Base-by-base conservation (phyloP, 2,888 invertebrate genomes). In the Sthenelais limicola region DNA sequence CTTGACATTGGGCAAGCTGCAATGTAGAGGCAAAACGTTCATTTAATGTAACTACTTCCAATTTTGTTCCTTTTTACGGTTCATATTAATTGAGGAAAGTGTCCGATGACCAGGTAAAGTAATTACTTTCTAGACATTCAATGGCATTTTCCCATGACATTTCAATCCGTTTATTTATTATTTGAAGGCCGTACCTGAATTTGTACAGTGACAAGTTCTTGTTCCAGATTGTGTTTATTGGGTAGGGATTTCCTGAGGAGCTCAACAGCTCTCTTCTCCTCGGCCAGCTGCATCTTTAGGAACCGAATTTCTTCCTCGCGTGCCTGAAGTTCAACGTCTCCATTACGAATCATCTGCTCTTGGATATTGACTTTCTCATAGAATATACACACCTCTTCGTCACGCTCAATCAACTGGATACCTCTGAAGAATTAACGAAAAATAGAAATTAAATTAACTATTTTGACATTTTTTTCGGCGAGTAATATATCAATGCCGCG, bases 381-480 rank as follows among this genome's bases (percentile, higher is more conserved):
- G 77, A 88, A 87, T 33, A 87, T 84, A 77, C 86, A 87, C 5
- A 88, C 86, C 82, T 88, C 88, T 74, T 87, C 87, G 78, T 87
- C 86, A 74, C 86, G 79, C 76, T 88, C 86, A 73, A 88, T 86
- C 21, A 88, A 79, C 72, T 87, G 84, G 30, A 88, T 83, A 62
- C 87, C 87, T 71, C 88, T 85, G 82, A 49, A 79, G 78, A n/a
- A n/a, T n/a, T n/a, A n/a, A n/a, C n/a, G n/a, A n/a, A n/a, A n/a
- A n/a, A n/a, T n/a, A n/a, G n/a, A n/a, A n/a, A n/a, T n/a, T n/a
- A n/a, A n/a, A n/a, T n/a, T n/a, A n/a, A n/a, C n/a, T n/a, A n/a
- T n/a, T n/a, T n/a, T n/a, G n/a, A n/a, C n/a, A n/a, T n/a, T n/a
- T n/a, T n/a, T n/a, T n/a, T n/a, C n/a, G n/a, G n/a, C n/a, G n/a